Evolutionary conservation across 2,888 invertebrate species (phyloP), one percentile per base, ranked within the genome.

Genomic region (Yponomeuta malinellus): DNA sequence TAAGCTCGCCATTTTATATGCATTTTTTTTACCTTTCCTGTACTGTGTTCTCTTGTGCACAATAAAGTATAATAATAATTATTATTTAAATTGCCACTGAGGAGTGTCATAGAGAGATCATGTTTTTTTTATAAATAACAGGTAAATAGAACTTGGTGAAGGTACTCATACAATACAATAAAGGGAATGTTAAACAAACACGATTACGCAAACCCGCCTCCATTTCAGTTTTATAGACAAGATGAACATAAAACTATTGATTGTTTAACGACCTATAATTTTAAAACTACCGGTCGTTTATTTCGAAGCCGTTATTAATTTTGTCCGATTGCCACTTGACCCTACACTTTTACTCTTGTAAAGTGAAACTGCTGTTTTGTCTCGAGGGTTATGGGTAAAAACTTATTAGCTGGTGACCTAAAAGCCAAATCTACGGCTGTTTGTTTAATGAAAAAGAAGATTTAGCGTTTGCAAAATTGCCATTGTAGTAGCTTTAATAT

Each of bases 331-430:
- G 23, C 69, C 69, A 69, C 71, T 71, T 68, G 71, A 70, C 71
- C 71, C 70, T 69, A 70, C 70, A 73, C 72, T 74, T 74, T 75
- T 74, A 74, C 74, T 75, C 72, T 75, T 72, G 52, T 31, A 15
- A 48, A 68, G 74, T 72, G 71, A 73, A 69, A 73, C 52, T 65
- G 31, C 6, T 3, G 52, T 15, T 59, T 59, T 15, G 10, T 59
- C 15, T 59, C 52, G 52, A 1, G 43, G 6, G 9, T 43, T 43
- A 43, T 43, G 43, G 43, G 8, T 43, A 43, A 43, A 37, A 43
- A 43, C 43, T 43, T 8, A 1, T 43, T 43, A 43, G 43, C 43
- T 8, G 8, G 9, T 43, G 8, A 43, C 43, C 43, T 43, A 43
- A 43, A 43, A 43, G 8, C 8, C 8, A 43, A 43, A 8, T 43